phyloP scores from a whole-genome alignment of 1,140 invertebrate genomes.

The Nautilus pompilius region DNA sequence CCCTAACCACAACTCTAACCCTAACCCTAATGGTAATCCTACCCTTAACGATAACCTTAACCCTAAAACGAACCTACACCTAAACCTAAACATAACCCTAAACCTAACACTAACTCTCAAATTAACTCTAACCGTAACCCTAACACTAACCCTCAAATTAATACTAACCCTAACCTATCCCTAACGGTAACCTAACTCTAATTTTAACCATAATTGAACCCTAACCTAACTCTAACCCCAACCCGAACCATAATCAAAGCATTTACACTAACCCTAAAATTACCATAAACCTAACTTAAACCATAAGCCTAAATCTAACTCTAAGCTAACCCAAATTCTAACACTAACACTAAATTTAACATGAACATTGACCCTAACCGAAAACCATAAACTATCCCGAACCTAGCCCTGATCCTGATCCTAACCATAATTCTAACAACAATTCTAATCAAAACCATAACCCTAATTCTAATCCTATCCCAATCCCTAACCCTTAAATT shows the following conservation, averaged over 20 bases:
- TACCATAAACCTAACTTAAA: neutral
- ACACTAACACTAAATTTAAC: neutral
- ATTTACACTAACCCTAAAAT: neutral
- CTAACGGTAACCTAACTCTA: neutral
- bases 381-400: too few relatives aligned
- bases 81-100: too few relatives aligned
- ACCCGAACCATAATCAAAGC: neutral
- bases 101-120: too few relatives aligned
- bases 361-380: neutral
- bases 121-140: too few relatives aligned
- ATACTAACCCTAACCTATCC: too few relatives aligned
- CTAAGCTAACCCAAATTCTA: neutral
- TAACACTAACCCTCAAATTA: too few relatives aligned
- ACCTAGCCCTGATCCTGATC: neutral
- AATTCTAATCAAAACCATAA: neutral
- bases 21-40: too few relatives aligned
- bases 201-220: too few relatives aligned
- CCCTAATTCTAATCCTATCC: neutral
- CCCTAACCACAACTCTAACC: too few relatives aligned
- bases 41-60: too few relatives aligned
- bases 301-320: neutral
- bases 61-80: too few relatives aligned
- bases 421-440: neutral
- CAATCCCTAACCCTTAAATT: neutral
- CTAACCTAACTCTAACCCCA: neutral